Conservation (phyloP, 1,140 invertebrate species). For the Drosophila bocki region DNA sequence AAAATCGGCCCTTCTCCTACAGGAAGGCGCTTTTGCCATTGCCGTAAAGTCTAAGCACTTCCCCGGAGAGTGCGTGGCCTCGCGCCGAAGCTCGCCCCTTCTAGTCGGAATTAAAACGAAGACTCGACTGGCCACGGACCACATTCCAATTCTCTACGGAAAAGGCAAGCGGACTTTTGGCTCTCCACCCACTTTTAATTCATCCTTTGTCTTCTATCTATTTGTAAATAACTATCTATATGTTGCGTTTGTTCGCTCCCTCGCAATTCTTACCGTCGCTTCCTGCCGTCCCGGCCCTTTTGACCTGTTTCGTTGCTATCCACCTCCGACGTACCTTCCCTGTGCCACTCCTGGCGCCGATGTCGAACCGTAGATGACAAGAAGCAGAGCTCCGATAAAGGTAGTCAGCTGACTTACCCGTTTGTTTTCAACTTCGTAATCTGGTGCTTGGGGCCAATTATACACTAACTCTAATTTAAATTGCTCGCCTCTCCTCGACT, state of each 20-base stretch:
- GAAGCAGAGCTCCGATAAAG: constrained; percentile 70
- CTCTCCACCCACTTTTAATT: background rate
- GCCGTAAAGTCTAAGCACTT: constrained; percentile 98
- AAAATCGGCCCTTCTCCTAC: background rate
- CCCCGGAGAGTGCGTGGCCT: constrained; percentile 98
- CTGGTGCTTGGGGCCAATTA: constrained; percentile 21
- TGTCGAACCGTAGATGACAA: constrained; percentile 74
- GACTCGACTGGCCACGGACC: constrained; percentile 95
- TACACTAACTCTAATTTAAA: constrained; percentile 15
- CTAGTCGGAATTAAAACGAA: constrained; percentile 99
- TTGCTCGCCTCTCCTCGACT: constrained; percentile 5
- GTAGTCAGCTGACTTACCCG: constrained; percentile 54
- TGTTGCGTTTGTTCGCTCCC: constrained; percentile 44
- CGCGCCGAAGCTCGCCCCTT: constrained; percentile 97
- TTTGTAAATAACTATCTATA: constrained; percentile 60
- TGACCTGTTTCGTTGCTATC: constrained; percentile 30
- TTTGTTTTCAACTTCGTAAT: constrained; percentile 23
- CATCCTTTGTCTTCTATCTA: constrained; percentile 51
- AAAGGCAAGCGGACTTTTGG: constrained; percentile 55
- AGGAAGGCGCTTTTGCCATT: constrained; percentile 99
- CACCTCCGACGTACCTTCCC: constrained; percentile 34
- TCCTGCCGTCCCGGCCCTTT: constrained; percentile 14
- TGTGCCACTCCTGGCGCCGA: constrained; percentile 24
- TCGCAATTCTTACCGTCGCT: constrained; percentile 44
- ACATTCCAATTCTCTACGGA: constrained; percentile 98